Evolutionary conservation across 2,113 vertebrate species (phyloP).

Genomic region (Protomyctophum bolini): DNA sequence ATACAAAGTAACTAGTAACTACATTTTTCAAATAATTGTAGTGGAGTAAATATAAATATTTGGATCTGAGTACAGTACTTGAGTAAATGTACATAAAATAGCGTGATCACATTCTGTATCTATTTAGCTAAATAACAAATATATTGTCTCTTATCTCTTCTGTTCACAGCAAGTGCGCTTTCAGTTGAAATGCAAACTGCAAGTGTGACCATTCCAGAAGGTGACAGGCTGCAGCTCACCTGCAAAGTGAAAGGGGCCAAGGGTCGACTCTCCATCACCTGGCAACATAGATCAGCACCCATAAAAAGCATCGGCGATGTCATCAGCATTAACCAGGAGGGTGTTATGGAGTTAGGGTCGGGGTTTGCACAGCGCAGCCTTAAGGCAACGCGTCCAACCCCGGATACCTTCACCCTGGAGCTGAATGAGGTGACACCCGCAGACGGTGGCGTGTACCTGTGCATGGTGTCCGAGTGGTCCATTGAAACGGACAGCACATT

Average conservation of each 20-base stretch:
- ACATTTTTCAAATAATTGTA: too few species aligned
- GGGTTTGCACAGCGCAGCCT: conserved; percentile 38
- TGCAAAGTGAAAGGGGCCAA: conserved; percentile 72
- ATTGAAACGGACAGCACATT: conserved; percentile 25
- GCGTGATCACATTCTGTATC: too few species aligned
- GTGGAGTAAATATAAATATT: too few species aligned
- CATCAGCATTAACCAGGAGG: conserved; percentile 72
- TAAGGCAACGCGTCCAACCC: conserved; percentile 57
- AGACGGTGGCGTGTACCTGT: conserved; percentile 76
- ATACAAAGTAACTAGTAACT: too few species aligned
- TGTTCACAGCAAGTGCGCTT: conserved; percentile 72
- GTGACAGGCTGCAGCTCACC: conserved; percentile 71
- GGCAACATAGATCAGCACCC: conserved; percentile 73
- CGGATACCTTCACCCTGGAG: conserved; percentile 74
- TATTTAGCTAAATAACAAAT: too few species aligned
- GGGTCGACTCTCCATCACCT: conserved; percentile 76
- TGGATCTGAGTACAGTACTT: too few species aligned
- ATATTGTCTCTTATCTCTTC: background rate
- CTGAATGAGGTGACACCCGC: conserved; percentile 60
- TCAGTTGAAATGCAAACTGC: conserved; percentile 57
- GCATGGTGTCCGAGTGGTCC: conserved; percentile 73
- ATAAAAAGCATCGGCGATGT: conserved; percentile 40
- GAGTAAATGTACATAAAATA: too few species aligned
- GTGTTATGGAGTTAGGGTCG: conserved; percentile 53
- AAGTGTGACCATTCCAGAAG: conserved; percentile 45